Percentiles rank a stretch among this genome's conserved stretches.
phyloP scores from a whole-genome alignment of 2,888 invertebrate species.

The Papilio demoleus region DNA sequence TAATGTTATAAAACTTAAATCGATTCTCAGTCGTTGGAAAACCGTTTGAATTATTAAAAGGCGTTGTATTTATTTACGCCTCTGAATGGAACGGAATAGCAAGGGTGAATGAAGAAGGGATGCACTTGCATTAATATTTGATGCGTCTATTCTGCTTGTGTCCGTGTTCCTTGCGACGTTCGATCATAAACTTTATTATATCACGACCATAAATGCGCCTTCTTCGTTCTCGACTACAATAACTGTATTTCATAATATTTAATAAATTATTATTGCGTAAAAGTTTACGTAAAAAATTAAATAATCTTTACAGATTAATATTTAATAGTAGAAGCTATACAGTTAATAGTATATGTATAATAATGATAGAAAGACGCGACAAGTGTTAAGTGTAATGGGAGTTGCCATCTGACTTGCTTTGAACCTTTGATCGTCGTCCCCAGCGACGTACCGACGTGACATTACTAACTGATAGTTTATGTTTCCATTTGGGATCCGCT shows the following conservation, averaged over 20 bases:
- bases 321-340: background rate
- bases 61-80: conserved; percentile 30
- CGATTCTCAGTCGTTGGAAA: background rate
- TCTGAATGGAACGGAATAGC: conserved; percentile 37
- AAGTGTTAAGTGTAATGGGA: background rate
- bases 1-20: background rate
- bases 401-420: background rate
- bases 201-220: conserved; percentile 20
- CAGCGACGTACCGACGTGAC: conserved; percentile 2
- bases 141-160: conserved; percentile 43
- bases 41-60: background rate
- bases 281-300: background rate
- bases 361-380: background rate
- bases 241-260: background rate
- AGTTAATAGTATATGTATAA: background rate
- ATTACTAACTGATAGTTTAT: conserved; percentile 1
- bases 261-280: background rate
- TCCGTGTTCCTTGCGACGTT: conserved; percentile 18
- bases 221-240: background rate
- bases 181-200: conserved; percentile 26
- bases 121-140: conserved; percentile 50
- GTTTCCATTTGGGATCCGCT: background rate
- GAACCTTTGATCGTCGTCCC: conserved; percentile 14
- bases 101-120: conserved; percentile 45
- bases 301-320: background rate